These are phyloP conservation scores for Noctua pronuba DNA, from an alignment of 2,888 invertebrate genomes.

Conservation along the genomic window DNA sequence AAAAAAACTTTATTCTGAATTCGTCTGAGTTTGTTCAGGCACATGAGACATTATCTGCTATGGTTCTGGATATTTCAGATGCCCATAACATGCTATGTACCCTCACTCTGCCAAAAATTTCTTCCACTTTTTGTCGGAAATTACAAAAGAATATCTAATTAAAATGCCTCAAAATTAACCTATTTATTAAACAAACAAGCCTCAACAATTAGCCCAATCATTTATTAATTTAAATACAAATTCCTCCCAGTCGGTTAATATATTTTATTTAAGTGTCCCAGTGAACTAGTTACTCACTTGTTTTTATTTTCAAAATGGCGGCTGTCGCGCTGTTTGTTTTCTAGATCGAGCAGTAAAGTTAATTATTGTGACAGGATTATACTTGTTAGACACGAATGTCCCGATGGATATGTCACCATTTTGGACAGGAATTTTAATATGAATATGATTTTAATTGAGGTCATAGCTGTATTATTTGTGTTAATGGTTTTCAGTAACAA, in stretches of 20 bases:
- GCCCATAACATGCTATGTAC: neutral
- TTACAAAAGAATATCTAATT: neutral
- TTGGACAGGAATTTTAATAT: constrained; percentile 27
- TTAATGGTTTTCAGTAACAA: neutral
- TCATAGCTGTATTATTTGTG: constrained; percentile 10
- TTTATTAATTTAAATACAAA: constrained; percentile 51
- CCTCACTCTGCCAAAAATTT: neutral
- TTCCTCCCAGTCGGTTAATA: constrained; percentile 43
- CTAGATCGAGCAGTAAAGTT: constrained; percentile 24
- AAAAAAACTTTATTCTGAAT: neutral
- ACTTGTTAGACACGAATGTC: constrained; percentile 47
- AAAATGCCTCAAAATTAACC: neutral
- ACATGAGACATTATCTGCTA: neutral
- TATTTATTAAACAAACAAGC: constrained; percentile 30
- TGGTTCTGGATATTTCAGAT: neutral
- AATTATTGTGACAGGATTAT: constrained; percentile 57
- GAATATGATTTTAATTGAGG: constrained; percentile 54
- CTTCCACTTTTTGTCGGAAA: neutral
- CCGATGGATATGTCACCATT: constrained; percentile 52
- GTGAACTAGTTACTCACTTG: constrained; percentile 44
- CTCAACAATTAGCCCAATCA: constrained; percentile 38
- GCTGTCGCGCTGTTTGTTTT: constrained; percentile 47
- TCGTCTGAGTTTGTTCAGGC: neutral
- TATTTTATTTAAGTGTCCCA: constrained; percentile 49
- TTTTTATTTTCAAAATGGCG: constrained; percentile 36